Conservation (phyloP, 2,888 invertebrate genomes). For the Monopis laevigella region DNA sequence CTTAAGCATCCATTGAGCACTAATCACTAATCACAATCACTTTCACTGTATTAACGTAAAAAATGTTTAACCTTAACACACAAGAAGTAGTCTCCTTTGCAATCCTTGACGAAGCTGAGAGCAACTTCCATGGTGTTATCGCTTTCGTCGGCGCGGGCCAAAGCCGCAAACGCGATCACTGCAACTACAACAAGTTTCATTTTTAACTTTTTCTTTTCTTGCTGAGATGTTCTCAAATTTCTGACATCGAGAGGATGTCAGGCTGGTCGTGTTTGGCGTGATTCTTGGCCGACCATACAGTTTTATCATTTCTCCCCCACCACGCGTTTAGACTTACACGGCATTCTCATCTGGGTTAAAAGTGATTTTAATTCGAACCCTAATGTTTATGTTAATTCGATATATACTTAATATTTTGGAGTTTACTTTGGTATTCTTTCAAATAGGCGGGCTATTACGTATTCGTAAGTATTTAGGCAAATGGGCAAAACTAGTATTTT, state of each 20-base stretch:
- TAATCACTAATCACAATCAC: slow-evolving; percentile 39
- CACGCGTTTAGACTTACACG: slow-evolving; percentile 31
- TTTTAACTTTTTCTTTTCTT: slow-evolving; percentile 26
- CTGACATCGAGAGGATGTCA: slow-evolving; percentile 53
- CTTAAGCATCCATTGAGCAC: too few species aligned
- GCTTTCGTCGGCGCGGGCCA: slow-evolving; percentile 48
- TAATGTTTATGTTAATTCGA: slow-evolving; percentile 34
- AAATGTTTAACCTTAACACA: slow-evolving; percentile 76
- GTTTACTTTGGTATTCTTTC: slow-evolving; percentile 8
- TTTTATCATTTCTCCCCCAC: slow-evolving; percentile 59
- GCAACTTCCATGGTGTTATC: slow-evolving; percentile 71
- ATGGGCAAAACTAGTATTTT: too few species aligned
- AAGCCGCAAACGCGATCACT: slow-evolving; percentile 46
- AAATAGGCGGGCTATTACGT: too few species aligned
- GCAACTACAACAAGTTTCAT: slow-evolving; percentile 44
- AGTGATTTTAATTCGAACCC: slow-evolving; percentile 31
- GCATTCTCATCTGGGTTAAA: slow-evolving; percentile 43
- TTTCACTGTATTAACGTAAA: slow-evolving; percentile 45
- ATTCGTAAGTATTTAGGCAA: too few species aligned
- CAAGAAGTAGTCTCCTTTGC: slow-evolving; percentile 72
- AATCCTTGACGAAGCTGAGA: slow-evolving; percentile 75
- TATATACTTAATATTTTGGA: slow-evolving; percentile 3
- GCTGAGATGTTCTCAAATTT: slow-evolving; percentile 32
- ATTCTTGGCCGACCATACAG: slow-evolving; percentile 40
- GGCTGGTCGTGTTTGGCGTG: slow-evolving; percentile 45